Base-by-base conservation (phyloP, 2,113 vertebrate species). In the Ciconia stormi region DNA sequence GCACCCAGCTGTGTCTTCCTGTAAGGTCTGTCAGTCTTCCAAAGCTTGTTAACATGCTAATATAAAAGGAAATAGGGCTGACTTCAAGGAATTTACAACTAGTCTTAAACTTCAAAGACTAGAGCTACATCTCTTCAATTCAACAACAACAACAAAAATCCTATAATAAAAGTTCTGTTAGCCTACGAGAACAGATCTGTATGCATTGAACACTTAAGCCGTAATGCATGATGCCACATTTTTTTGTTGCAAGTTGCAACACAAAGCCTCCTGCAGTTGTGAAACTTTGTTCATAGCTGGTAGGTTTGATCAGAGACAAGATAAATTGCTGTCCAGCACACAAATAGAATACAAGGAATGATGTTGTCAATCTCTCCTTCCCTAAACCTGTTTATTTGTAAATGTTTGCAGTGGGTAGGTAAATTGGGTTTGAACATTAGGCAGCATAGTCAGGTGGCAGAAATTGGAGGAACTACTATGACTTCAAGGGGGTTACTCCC, bases 21-120 rank as follows among this genome's bases (percentile, higher is more conserved):
- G 97, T 97, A 97, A 97, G 98, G 96, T 96, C 97, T 98, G 98
- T 98, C 98, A 97, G 97, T 97, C 97, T 95, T 97, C 98, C 98
- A 98, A 97, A 97, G 97, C 98, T 99, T 98, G 98, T 98, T 98
- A 98, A 98, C 98, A 98, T 98, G 96, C 97, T 98, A 98, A 98
- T 98, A 98, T 98, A 97, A 98, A 98, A 98, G 98, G 98, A 98
- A 98, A 97, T 97, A 97, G 95, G 97, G 95, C 58, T 95, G 94
- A 97, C 98, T 98, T 98, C 98, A 98, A 98, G 98, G 98, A 98
- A 98, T 98, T 98, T 98, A 98, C 98, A 98, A 98, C 98, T 97
- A 97, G 97, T 97, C 96, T 98, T 98, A 97, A 98, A 98, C 98
- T 98, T 98, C 98, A 99, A 98, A 98, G 98, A 94, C 89, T 42